Conservation (phyloP, 2,888 invertebrate species). For the Catotricha subobsoleta region DNA sequence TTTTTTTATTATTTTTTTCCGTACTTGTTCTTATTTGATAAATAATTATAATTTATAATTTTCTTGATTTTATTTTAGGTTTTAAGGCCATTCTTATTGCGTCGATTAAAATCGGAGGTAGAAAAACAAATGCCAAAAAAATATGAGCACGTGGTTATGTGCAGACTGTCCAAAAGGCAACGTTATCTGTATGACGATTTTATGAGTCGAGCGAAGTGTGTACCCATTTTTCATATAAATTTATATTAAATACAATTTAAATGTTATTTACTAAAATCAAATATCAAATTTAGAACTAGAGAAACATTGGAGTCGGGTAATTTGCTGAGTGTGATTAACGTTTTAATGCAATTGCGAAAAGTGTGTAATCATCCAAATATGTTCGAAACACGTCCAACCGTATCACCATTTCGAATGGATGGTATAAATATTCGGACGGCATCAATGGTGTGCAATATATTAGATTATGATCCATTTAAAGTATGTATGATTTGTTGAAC, state of each 20-base stretch:
- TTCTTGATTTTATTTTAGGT: conserved; percentile 45
- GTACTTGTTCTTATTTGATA: no score
- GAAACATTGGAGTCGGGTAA: conserved; percentile 88
- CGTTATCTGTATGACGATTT: conserved; percentile 97
- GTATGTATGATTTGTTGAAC: conserved; percentile 27
- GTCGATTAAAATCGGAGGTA: conserved; percentile 84
- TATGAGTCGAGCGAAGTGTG: conserved; percentile 88
- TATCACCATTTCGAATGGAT: conserved; percentile 83
- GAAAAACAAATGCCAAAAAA: conserved; percentile 96
- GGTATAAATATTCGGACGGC: conserved; percentile 53
- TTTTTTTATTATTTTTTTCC: neutral
- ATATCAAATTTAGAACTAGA: conserved; percentile 75
- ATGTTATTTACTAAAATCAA: conserved; percentile 6
- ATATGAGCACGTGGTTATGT: conserved; percentile 88
- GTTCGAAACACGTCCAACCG: conserved; percentile 89
- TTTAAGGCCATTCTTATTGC: conserved; percentile 78
- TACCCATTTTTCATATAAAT: conserved; percentile 17
- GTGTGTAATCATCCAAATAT: conserved; percentile 97
- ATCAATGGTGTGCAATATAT: conserved; percentile 47
- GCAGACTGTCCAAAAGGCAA: conserved; percentile 87
- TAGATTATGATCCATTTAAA: conserved; percentile 57
- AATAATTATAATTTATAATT: no score
- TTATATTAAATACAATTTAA: conserved; percentile 4
- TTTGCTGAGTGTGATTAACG: conserved; percentile 86
- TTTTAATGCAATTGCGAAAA: conserved; percentile 92